Evolutionary conservation across 2,113 vertebrate genomes (phyloP).

Genomic region (Eptatretus burgeri): DNA sequence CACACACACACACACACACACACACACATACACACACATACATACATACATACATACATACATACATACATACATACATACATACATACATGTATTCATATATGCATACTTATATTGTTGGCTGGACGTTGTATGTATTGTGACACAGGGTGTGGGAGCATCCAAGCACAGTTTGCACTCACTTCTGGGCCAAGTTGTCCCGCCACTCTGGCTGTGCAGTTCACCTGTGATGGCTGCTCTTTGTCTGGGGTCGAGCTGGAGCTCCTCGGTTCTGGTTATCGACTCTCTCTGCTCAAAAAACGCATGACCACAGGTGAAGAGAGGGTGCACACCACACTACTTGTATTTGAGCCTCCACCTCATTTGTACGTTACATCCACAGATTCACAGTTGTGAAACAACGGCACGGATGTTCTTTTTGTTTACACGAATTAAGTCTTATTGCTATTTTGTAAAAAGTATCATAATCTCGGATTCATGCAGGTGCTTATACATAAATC

Average conservation of each 20-base stretch:
- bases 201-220: slow-evolving; percentile 52
- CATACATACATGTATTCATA: background rate
- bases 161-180: slow-evolving; percentile 66
- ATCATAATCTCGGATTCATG: background rate
- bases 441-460: background rate
- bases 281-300: slow-evolving; percentile 76
- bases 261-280: slow-evolving; percentile 46
- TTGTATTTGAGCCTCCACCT: background rate
- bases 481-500: background rate
- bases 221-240: slow-evolving; percentile 53
- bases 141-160: slow-evolving; percentile 20
- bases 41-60: background rate
- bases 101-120: background rate
- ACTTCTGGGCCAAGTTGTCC: slow-evolving; percentile 32
- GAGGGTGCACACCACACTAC: background rate
- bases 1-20: too few species aligned
- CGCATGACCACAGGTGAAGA: slow-evolving; percentile 59
- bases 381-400: background rate
- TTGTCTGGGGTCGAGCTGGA: slow-evolving; percentile 48
- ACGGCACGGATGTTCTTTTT: background rate
- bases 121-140: background rate
- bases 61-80: background rate
- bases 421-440: background rate
- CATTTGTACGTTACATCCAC: background rate
- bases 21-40: background rate